phyloP scores from a whole-genome alignment of 2,797 vertebrate species.

The Melopsittacus undulatus region DNA sequence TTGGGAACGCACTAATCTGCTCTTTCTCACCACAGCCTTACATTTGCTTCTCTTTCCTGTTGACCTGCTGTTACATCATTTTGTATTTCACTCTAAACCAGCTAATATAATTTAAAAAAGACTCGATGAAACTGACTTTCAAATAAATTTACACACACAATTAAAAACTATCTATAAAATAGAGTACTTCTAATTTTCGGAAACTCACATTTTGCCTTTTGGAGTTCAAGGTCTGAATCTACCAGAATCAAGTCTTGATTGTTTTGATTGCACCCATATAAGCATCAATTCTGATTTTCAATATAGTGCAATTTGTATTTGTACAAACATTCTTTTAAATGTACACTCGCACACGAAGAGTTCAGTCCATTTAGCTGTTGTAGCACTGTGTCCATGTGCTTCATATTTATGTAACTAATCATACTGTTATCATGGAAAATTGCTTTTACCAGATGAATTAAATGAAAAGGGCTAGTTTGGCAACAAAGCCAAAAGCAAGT shows the following conservation, averaged over 20 bases:
- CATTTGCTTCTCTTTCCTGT: constrained; percentile 44
- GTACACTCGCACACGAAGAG: accelerated
- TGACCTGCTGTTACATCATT: background rate
- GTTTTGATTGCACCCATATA: background rate
- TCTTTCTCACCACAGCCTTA: constrained; percentile 52
- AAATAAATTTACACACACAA: background rate
- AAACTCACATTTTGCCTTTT: background rate
- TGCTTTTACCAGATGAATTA: background rate
- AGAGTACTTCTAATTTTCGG: background rate
- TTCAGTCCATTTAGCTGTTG: background rate
- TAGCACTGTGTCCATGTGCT: background rate
- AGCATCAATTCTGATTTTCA: background rate
- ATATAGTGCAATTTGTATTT: background rate
- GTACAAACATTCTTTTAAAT: background rate
- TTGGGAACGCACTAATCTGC: constrained; percentile 30
- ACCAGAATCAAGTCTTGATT: background rate
- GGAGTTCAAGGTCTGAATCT: background rate
- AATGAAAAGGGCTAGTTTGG: background rate
- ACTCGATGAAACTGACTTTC: background rate
- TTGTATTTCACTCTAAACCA: background rate
- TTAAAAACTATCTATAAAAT: background rate
- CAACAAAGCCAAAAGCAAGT: background rate
- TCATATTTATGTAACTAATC: background rate
- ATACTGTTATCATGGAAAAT: background rate
- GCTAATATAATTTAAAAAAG: background rate